phyloP scores from a whole-genome alignment of 2,113 vertebrate species.

The Macheiramphus alcinus region DNA sequence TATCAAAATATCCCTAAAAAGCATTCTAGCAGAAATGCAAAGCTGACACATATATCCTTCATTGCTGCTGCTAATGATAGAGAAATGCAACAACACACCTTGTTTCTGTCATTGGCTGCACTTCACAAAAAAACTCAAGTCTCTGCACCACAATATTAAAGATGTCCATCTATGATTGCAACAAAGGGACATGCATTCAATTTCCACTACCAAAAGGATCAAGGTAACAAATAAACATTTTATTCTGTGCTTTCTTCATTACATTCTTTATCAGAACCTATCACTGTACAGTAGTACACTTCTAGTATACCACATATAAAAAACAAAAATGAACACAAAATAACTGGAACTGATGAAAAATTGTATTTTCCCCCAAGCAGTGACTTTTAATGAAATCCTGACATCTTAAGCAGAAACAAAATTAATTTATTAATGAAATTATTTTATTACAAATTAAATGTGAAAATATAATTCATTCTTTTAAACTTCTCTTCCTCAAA shows the following conservation, averaged over 20 bases:
- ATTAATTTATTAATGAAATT: not conserved
- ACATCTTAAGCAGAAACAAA: not conserved
- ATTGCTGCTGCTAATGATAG: not conserved
- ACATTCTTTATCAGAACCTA: not conserved
- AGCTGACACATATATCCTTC: not conserved
- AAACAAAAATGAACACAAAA: not conserved
- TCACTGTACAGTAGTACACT: not conserved
- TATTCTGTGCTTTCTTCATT: not conserved
- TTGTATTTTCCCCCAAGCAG: not conserved
- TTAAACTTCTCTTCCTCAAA: not conserved
- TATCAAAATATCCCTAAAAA: not conserved
- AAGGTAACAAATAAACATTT: not conserved
- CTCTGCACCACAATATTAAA: not conserved
- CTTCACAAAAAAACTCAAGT: not conserved
- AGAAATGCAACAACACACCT: not conserved
- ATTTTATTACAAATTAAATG: not conserved
- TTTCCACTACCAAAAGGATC: not conserved
- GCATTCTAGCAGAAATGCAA: not conserved
- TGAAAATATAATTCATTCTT: not conserved
- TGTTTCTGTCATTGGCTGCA: not conserved
- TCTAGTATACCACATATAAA: not conserved
- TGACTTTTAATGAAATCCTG: not conserved
- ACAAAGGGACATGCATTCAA: fast-evolving
- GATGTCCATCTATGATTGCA: not conserved
- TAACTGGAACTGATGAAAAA: not conserved